These are phyloP conservation scores for Mylabris phalerata DNA, from an alignment of 1,140 invertebrate species.

Conservation along the genomic window DNA sequence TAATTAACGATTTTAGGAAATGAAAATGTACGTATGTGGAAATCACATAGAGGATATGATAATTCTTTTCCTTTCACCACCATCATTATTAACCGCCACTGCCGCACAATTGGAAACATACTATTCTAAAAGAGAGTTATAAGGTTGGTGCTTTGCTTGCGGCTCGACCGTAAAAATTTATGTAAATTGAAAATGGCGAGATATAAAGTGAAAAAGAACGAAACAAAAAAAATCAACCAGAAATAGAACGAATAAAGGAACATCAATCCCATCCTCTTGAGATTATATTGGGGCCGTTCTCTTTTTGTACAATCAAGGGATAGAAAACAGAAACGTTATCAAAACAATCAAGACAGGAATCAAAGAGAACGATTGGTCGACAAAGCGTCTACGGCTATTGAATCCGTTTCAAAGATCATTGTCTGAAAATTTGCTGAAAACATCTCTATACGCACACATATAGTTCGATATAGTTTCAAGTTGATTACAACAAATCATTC, in stretches of 20 bases:
- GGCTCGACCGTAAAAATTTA: slow-evolving; percentile 18
- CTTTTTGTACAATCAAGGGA: not conserved
- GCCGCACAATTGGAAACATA: not conserved
- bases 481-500: too few species aligned
- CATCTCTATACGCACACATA: too few species aligned
- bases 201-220: slow-evolving; percentile 12
- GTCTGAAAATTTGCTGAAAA: too few species aligned
- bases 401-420: slow-evolving; percentile 14
- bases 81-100: too few species aligned
- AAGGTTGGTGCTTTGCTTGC: slow-evolving; percentile 6
- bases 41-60: slow-evolving; percentile 22
- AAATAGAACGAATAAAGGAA: not conserved
- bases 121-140: not conserved
- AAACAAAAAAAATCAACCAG: too few species aligned
- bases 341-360: slow-evolving; percentile 31
- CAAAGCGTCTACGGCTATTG: slow-evolving; percentile 25
- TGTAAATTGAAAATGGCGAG: slow-evolving; percentile 26
- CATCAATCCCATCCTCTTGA: slow-evolving; percentile 17
- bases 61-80: slow-evolving; percentile 4
- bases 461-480: too few species aligned
- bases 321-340: slow-evolving; percentile 27
- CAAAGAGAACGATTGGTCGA: slow-evolving; percentile 27
- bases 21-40: slow-evolving; percentile 16
- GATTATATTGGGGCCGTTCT: slow-evolving; percentile 6
- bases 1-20: slow-evolving; percentile 25